Evolutionary conservation across 2,888 invertebrate genomes (phyloP).

Genomic region (Acheta domesticus): DNA sequence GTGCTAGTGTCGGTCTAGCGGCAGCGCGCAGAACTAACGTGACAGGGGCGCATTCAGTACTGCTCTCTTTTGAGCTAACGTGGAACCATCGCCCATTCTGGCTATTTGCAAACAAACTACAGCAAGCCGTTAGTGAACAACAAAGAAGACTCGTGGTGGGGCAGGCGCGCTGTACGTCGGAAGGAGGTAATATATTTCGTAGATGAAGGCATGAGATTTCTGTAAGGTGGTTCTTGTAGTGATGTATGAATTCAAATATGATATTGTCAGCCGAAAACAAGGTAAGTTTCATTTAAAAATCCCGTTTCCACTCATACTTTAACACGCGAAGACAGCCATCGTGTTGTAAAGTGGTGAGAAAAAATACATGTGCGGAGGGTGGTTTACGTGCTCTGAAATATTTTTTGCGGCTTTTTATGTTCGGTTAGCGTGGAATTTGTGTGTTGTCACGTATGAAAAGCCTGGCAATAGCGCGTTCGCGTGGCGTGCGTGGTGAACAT

Average conservation of each 20-base stretch:
- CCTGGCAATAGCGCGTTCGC: too few species aligned
- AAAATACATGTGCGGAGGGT: neutral
- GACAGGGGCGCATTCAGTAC: conserved; percentile 21
- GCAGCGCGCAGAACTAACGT: neutral
- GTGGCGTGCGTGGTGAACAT: too few species aligned
- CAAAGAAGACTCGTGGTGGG: conserved; percentile 33
- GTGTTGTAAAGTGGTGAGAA: neutral
- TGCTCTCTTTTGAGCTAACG: conserved; percentile 33
- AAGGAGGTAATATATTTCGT: conserved; percentile 30
- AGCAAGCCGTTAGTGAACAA: conserved; percentile 34
- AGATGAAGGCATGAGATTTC: neutral
- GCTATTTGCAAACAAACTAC: conserved; percentile 34
- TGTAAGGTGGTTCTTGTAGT: neutral
- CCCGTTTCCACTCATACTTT: neutral
- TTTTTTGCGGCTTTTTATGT: too few species aligned
- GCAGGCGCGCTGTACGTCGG: conserved; percentile 28
- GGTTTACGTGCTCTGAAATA: neutral
- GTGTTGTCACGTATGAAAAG: too few species aligned
- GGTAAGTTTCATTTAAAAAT: conserved; percentile 32
- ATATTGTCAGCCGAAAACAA: conserved; percentile 19
- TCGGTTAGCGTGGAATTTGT: too few species aligned
- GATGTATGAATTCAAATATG: neutral
- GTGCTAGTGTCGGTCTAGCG: conserved; percentile 1
- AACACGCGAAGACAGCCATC: neutral
- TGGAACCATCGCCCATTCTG: conserved; percentile 26